Conservation (phyloP, 2,888 invertebrate species). For the Rhagonycha lutea region DNA sequence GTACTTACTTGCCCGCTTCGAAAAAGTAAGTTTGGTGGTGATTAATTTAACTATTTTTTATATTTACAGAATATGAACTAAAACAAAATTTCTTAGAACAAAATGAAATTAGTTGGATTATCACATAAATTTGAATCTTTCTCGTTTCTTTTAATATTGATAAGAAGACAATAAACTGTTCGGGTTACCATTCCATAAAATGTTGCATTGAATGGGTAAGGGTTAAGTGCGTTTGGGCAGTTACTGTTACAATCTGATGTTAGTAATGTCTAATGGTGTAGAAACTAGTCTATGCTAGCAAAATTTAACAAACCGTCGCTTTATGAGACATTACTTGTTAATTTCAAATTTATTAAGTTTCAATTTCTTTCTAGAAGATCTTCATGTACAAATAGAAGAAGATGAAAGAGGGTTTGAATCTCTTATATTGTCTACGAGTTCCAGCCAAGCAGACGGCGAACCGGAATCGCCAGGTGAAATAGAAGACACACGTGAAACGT, state of each 20-base stretch:
- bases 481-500: constrained; percentile 71
- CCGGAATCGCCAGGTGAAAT: constrained; percentile 46
- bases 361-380: constrained; percentile 47
- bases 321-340: neutral
- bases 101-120: neutral
- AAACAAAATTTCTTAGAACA: neutral
- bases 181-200: neutral
- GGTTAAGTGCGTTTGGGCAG: neutral
- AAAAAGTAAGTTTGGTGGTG: constrained; percentile 61
- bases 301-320: neutral
- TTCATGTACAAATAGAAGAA: constrained; percentile 56
- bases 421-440: constrained; percentile 52
- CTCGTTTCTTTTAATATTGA: neutral
- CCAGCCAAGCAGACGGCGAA: constrained; percentile 52
- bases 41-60: neutral
- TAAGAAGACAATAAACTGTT: neutral
- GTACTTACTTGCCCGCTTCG: constrained; percentile 58
- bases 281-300: neutral
- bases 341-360: neutral
- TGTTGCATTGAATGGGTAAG: neutral
- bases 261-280: neutral
- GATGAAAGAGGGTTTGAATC: constrained; percentile 52
- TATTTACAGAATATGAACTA: neutral
- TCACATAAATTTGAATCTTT: neutral
- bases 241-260: neutral